Evolutionary conservation across 23 tunicate genomes (phyloP), one percentile per base, ranked within the genome.

Genomic region (Clavelina lepadiformis): DNA sequence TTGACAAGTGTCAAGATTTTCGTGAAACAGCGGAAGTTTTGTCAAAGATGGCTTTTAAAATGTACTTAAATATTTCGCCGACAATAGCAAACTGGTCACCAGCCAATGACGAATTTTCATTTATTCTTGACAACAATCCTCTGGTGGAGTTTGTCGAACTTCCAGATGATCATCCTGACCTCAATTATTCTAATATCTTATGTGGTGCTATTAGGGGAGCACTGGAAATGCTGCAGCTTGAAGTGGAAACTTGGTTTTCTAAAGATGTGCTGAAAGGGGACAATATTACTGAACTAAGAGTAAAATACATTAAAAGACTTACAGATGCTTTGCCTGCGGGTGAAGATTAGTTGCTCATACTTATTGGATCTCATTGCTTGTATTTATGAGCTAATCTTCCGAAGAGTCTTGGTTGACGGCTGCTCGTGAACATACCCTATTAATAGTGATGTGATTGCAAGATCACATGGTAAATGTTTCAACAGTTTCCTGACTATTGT

Each of bases 261-360:
- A 72, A 77, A 55, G 98, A 91, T 57, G 73, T 53, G 27, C 52
- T 91, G 53, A 91, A 91, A 65, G 98, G 98, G 20, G 85, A 77
- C 38, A 72, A 77, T 35, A 65, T 57, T 24, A 91, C 98, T 19
- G 98, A 91, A 53, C 72, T 91, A n/a, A 61, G 93, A 4, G 57
- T 91, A 3, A 77, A 77, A 65, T 91, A 74, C 63, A 57, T 91
- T 51, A 91, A 68, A 54, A 68, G 67, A 58, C 73, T 91, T 8
- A 68, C 84, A 21, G 98, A 91, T 72, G 98, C 92, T 13, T 69
- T 91, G 41, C 98, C 98, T 31, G 98, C 91, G 41, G 98, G 98
- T 3, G 98, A 91, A 83, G 98, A 89, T 21, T 89, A 61, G 81
- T 37, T 53, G 20, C n/a, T n/a, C n/a, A n/a, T n/a, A n/a, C n/a